These are phyloP conservation scores for Ranitomeya imitator DNA, from an alignment of 2,113 vertebrate genomes.

Conservation along the genomic window DNA sequence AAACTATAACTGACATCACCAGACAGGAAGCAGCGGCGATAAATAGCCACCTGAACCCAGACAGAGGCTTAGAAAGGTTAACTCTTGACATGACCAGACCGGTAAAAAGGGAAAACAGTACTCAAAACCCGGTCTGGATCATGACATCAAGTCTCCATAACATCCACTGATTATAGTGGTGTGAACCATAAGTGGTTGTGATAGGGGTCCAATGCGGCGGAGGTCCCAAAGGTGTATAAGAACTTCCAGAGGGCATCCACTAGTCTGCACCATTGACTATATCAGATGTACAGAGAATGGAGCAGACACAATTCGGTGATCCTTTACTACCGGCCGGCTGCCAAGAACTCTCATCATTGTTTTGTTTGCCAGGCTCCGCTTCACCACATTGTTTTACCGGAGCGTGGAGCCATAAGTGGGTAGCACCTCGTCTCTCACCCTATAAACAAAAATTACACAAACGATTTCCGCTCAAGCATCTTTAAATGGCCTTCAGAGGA, in stretches of 20 bases:
- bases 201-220: no score
- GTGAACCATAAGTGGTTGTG: no score
- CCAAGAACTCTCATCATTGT: slow-evolving; percentile 9
- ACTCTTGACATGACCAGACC: no score
- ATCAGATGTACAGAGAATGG: not conserved
- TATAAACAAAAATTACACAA: slow-evolving; percentile 29
- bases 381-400: slow-evolving; percentile 29
- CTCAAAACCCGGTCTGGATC: no score
- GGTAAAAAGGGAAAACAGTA: no score
- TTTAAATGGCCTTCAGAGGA: slow-evolving; percentile 43
- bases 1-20: no score
- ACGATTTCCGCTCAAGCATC: slow-evolving; percentile 34
- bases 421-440: slow-evolving; percentile 16
- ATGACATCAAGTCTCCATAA: not conserved
- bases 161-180: not conserved
- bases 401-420: not conserved
- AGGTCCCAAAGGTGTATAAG: no score
- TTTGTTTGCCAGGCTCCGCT: slow-evolving; percentile 4
- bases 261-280: not conserved
- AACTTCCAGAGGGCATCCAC: not conserved
- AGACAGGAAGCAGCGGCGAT: no score
- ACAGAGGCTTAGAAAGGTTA: no score
- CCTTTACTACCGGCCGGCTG: not conserved
- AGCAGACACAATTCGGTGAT: not conserved
- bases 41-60: no score